phyloP scores from a whole-genome alignment of 64 coral and sea anemone species.

The Platygyra sinensis region DNA sequence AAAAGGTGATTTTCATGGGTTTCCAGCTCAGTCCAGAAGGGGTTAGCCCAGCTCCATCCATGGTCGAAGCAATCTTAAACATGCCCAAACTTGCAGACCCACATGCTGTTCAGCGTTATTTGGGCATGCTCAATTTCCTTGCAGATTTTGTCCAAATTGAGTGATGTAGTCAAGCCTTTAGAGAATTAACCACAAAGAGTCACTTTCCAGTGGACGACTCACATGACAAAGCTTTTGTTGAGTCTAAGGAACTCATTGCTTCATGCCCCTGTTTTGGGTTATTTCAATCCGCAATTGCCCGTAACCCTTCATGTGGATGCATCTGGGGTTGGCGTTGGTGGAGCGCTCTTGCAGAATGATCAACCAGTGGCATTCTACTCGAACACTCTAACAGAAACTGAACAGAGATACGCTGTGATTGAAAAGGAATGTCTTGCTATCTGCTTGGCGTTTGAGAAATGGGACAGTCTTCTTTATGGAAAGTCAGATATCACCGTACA shows the following conservation, averaged over 20 bases:
- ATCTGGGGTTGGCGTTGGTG: slow-evolving; percentile 35
- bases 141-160: slow-evolving; percentile 44
- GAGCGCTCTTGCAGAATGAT: slow-evolving; percentile 47
- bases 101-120: slow-evolving; percentile 35
- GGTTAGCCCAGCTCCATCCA: slow-evolving; percentile 40
- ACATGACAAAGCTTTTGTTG: slow-evolving; percentile 45
- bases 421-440: no score
- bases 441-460: no score
- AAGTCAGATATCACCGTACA: no score
- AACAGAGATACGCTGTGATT: no score
- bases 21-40: slow-evolving; percentile 39
- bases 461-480: no score
- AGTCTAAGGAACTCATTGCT: background rate
- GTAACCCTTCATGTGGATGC: slow-evolving; percentile 27
- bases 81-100: slow-evolving; percentile 35
- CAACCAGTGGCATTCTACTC: no score
- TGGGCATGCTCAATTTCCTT: slow-evolving; percentile 52
- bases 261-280: background rate
- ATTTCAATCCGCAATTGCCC: slow-evolving; percentile 28
- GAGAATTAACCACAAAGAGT: slow-evolving; percentile 41
- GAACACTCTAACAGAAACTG: no score
- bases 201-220: slow-evolving; percentile 26
- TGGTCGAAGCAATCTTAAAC: slow-evolving; percentile 42
- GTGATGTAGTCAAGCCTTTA: slow-evolving; percentile 41
- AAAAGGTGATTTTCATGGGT: slow-evolving; percentile 42